Evolutionary conservation across 2,113 vertebrate genomes (phyloP).

Genomic region (Centropus bengalensis): DNA sequence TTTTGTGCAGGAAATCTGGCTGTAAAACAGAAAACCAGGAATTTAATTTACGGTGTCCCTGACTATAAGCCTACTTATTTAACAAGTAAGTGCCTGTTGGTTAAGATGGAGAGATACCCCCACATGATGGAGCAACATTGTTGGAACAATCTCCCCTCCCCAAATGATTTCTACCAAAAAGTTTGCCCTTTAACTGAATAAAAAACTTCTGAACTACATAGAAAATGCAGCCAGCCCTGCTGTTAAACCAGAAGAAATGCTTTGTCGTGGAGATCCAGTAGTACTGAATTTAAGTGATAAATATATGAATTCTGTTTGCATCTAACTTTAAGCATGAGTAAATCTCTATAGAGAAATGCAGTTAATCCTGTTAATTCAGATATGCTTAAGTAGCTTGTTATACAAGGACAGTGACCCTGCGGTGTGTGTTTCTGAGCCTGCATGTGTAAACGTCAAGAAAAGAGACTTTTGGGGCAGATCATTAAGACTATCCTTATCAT

Average conservation of each 20-base stretch:
- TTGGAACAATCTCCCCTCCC: fast-evolving
- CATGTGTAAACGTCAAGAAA: neutral
- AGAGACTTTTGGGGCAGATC: neutral
- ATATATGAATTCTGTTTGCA: neutral
- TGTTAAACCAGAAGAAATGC: neutral
- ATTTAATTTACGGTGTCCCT: neutral
- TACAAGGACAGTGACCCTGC: neutral
- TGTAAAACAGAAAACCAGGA: neutral
- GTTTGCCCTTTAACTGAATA: neutral
- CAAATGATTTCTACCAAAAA: neutral
- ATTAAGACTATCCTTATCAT: neutral
- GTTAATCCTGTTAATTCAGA: neutral
- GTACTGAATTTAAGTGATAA: neutral
- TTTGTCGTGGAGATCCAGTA: neutral
- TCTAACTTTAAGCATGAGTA: neutral
- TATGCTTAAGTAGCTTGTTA: neutral
- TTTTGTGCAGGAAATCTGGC: neutral
- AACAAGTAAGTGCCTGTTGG: neutral
- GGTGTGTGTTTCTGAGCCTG: no score
- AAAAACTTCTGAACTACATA: fast-evolving
- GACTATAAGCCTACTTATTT: neutral
- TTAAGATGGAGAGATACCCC: neutral
- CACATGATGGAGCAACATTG: fast-evolving
- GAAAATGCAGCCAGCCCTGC: neutral
- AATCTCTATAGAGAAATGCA: neutral